phyloP scores from a whole-genome alignment of 2,113 vertebrate species.

The Heterochromis multidens region DNA sequence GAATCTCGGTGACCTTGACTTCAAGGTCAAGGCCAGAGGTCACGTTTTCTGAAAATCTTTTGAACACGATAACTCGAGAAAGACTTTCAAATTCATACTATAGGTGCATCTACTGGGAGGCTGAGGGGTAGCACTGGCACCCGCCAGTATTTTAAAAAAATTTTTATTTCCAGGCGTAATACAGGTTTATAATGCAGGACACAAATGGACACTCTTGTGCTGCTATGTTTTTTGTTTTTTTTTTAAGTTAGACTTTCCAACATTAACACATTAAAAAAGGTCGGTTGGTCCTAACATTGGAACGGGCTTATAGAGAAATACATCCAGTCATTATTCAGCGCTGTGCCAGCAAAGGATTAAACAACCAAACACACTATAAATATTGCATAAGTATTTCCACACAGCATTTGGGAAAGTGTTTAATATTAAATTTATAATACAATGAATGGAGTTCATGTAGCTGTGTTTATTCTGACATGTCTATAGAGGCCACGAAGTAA shows the following conservation, averaged over 20 bases:
- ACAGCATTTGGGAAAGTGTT: slow-evolving; percentile 42
- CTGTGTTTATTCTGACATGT: slow-evolving; percentile 37
- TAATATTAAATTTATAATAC: slow-evolving; percentile 36
- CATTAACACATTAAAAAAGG: slow-evolving; percentile 2
- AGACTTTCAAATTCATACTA: too few species aligned
- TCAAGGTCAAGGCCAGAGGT: too few species aligned
- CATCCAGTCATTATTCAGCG: not conserved
- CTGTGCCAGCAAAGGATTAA: slow-evolving; percentile 35
- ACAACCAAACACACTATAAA: slow-evolving; percentile 56
- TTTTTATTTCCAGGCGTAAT: not conserved
- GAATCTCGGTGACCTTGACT: too few species aligned
- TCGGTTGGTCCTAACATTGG: not conserved
- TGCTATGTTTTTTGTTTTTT: not conserved
- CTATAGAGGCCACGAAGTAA: not conserved
- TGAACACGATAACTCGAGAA: too few species aligned
- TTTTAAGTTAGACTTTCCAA: not conserved
- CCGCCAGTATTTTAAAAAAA: too few species aligned
- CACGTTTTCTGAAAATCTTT: too few species aligned
- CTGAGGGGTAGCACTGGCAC: too few species aligned
- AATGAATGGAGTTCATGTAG: slow-evolving; percentile 37
- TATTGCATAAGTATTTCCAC: slow-evolving; percentile 36
- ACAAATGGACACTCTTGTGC: rapidly evolving
- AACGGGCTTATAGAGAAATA: slow-evolving; percentile 15
- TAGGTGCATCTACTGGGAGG: too few species aligned
- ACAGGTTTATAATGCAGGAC: not conserved